Evolutionary conservation across 2,888 invertebrate genomes (phyloP), one percentile per base, ranked within the genome.

Genomic region (Philereme transversata): DNA sequence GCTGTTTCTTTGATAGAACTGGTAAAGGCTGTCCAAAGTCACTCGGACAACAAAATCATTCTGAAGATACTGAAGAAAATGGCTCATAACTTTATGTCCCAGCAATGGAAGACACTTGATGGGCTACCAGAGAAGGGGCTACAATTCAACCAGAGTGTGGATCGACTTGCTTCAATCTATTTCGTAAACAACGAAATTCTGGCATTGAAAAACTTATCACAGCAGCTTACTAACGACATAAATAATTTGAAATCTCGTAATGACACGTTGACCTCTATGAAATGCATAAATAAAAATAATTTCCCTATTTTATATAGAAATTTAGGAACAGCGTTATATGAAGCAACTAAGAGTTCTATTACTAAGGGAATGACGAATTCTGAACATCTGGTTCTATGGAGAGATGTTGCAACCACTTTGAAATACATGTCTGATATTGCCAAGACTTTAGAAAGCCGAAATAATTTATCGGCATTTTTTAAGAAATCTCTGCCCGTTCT

Each of bases 241-340:
- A 80, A 85, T 53, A 78, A 84, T 9, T 83, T 96, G 9, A 92
- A 93, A 73, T 88, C 86, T 22, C 93, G 93, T 65, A 94, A 94
- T 65, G 94, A 94, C 74, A 87, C 88, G 2, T 82, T 97, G 9
- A 84, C 80, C 44, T 93, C 93, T 52, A 93, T 96, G 59, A 94
- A 94, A 36, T 94, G 95, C 57, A 94, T 97, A 53, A 94, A 93
- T 68, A 95, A 94, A 80, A 84, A 83, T 0, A 96, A 94, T 78
- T 96, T 96, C 73, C 93, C 95, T 6, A 85, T 96, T 68, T 82
- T 97, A 4, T 96, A 94, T 72, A 93, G 94, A 69, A 94, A 94
- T 64, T 73, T 96, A 1, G 96, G 95, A 56, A 91, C 91, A 64
- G 93, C 94, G 7, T 77, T 96, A 7, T 90, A 94, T 43, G 93